A percentile compares a stretch with the other conserved stretches of the same genome.
Evolutionary conservation across 2,888 invertebrate species (phyloP).

Genomic region (Lasioglossum leucozonium): DNA sequence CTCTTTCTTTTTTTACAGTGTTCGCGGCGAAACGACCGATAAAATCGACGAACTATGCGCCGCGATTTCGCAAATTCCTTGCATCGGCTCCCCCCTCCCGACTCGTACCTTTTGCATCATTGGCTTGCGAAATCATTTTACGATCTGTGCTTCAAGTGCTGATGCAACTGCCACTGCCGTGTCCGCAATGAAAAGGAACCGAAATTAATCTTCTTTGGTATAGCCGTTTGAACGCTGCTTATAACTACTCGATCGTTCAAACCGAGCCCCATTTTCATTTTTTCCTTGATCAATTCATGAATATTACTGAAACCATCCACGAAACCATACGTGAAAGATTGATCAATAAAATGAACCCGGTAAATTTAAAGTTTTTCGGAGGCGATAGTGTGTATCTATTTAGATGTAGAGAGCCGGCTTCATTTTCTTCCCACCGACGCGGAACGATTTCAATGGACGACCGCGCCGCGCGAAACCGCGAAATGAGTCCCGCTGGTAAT

Average conservation of each 20-base stretch:
- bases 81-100: background rate
- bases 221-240: no score
- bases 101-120: background rate
- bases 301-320: background rate
- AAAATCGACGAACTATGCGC: background rate
- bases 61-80: background rate
- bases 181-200: background rate
- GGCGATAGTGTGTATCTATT: background rate
- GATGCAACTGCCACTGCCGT: background rate
- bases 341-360: background rate
- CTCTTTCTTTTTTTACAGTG: background rate
- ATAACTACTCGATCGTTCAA: no score
- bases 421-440: slow-evolving; percentile 8
- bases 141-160: background rate
- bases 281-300: background rate
- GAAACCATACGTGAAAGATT: background rate
- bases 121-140: slow-evolving; percentile 26
- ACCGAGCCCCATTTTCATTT: background rate
- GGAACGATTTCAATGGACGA: slow-evolving; percentile 9
- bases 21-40: background rate
- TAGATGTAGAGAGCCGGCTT: background rate
- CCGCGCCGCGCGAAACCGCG: slow-evolving; percentile 27
- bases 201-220: background rate
- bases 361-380: background rate
- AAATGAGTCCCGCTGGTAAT: slow-evolving; percentile 28